Base-by-base conservation (phyloP, 1,140 invertebrate species). In the Diorhabda sublineata region DNA sequence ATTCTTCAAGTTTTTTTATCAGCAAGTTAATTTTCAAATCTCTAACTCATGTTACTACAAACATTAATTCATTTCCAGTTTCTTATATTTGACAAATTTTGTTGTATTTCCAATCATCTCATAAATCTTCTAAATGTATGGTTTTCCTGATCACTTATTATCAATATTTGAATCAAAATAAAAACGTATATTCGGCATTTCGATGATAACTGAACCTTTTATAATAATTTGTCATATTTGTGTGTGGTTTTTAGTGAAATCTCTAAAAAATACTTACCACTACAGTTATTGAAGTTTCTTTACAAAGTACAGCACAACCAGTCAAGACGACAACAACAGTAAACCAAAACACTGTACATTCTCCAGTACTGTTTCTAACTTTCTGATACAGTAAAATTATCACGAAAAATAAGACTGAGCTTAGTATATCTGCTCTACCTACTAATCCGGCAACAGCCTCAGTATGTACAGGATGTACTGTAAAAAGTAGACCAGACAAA, bases 391-490 rank as follows among this genome's bases (percentile, higher is more conserved):
- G 78, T 69, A 96, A 85, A 63, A 90, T 87, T 58, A 89, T 70
- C 73, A 89, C 70, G 73, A 95, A 87, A 76, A 90, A 92, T 75
- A 95, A 91, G 47, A 93, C 83, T 45, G 91, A 87, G 75, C 90
- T 91, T 67, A 97, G 82, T 44, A 97, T 81, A 83, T 99, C 97
- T 4, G 97, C 97, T 74, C 96, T 86, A 6, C 97, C 97, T 7
- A 98, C 96, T 60, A 98, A 89, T n/a, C 95, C 95, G 7, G 96
- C 94, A 5, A 98, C 96, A 2, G 96, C 94, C 83, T 98, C 97
- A 44, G 93, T 94, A 82, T 99, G 97, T 72, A 99, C 90, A 11
- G 97, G 97, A 85, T 98, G 97, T 44, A 94, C 89, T 61, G 94
- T 87, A 86, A 98, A 99, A 57, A 98, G 77, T 1, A 92, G 73